Conservation (phyloP, 2,113 vertebrate species). For the Leptodactylus fuscus region DNA sequence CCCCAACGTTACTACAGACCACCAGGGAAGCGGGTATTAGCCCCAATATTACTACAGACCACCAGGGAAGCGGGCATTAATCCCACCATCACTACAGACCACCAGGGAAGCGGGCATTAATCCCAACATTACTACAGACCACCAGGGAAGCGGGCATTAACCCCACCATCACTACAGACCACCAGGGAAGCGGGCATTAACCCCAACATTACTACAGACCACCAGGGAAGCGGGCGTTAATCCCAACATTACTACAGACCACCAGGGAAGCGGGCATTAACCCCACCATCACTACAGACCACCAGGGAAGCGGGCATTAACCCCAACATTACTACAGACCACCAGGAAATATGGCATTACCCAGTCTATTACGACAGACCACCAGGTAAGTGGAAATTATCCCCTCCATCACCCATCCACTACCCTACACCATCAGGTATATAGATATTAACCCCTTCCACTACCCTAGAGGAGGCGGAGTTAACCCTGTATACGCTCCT, state of each 20-base stretch:
- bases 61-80: too few relatives aligned
- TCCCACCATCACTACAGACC: too few relatives aligned
- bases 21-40: too few relatives aligned
- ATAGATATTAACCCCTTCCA: neutral
- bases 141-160: too few relatives aligned
- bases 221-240: neutral
- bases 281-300: neutral
- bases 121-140: neutral
- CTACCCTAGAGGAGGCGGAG: neutral
- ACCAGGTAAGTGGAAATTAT: neutral
- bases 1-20: too few relatives aligned
- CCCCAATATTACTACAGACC: too few relatives aligned
- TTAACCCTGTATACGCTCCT: too few relatives aligned
- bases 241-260: neutral
- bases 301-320: neutral
- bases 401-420: neutral
- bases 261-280: neutral
- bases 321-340: neutral
- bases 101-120: neutral
- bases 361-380: neutral
- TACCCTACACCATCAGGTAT: neutral
- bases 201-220: neutral
- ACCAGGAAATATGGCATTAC: neutral
- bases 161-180: too few relatives aligned
- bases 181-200: neutral